Evolutionary conservation across 2,888 invertebrate species (phyloP).

Genomic region (Drosophila vallismaia): DNA sequence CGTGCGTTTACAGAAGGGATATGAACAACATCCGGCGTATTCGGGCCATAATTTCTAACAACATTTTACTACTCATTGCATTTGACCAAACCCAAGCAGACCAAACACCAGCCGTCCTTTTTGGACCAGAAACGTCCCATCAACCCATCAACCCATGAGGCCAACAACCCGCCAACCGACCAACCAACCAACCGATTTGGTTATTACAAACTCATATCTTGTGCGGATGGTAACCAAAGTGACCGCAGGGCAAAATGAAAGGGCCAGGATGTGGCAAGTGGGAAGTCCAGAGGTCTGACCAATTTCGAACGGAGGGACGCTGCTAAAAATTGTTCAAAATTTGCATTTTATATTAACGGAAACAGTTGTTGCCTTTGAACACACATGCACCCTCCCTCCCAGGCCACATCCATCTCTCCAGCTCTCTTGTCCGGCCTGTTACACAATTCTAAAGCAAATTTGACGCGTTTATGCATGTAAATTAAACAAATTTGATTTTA

Average conservation of each 20-base stretch:
- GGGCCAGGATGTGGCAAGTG: constrained; percentile 7
- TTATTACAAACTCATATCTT: constrained; percentile 79
- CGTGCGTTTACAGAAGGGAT: constrained; percentile 81
- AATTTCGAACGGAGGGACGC: constrained; percentile 50
- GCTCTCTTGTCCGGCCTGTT: constrained; percentile 53
- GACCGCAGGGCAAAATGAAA: constrained; percentile 63
- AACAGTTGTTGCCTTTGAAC: constrained; percentile 81
- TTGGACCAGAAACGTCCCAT: constrained; percentile 5
- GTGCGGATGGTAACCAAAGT: constrained; percentile 63
- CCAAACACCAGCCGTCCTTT: constrained; percentile 15
- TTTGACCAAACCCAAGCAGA: constrained; percentile 63
- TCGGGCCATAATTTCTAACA: constrained; percentile 75
- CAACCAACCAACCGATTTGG: constrained; percentile 64
- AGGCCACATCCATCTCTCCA: neutral
- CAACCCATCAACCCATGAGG: neutral
- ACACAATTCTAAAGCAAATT: constrained; percentile 74
- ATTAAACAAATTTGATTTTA: constrained; percentile 79
- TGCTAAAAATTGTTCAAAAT: constrained; percentile 74
- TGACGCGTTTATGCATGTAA: constrained; percentile 80
- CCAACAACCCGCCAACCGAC: neutral
- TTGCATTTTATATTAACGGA: constrained; percentile 81
- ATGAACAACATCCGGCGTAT: constrained; percentile 80
- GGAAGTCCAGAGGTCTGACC: constrained; percentile 24
- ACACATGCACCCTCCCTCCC: constrained; percentile 39
- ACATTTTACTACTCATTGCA: constrained; percentile 79